Percentiles rank a stretch among this genome's conserved stretches.
phyloP scores from a whole-genome alignment of 37 sponge, comb jelly and placozoan species.

The Beroe ovata region DNA sequence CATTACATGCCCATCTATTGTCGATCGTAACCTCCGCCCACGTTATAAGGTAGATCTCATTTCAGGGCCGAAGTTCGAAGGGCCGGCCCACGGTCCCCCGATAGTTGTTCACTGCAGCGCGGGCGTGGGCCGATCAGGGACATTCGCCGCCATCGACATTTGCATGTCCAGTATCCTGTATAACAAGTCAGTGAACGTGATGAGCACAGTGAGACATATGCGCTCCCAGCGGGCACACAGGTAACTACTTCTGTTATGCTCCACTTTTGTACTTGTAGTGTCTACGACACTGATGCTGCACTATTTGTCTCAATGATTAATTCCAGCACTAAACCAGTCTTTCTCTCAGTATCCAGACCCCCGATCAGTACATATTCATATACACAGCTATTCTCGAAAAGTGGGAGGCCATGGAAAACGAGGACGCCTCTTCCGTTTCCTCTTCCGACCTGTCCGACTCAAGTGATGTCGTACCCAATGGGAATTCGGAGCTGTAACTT shows the following conservation, averaged over 20 bases:
- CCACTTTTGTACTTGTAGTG: no score
- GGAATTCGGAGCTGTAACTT: not conserved
- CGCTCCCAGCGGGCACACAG: conserved; percentile 42
- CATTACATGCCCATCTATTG: no score
- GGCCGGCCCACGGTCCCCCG: conserved; percentile 39
- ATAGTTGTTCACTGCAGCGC: conserved; percentile 61
- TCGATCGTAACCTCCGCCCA: not conserved
- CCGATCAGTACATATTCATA: conserved; percentile 45
- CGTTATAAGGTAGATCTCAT: not conserved
- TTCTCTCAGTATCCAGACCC: conserved; percentile 49
- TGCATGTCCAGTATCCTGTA: conserved; percentile 45
- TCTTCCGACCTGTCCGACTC: conserved; percentile 24
- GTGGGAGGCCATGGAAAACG: conserved; percentile 55
- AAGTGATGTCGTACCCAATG: not conserved
- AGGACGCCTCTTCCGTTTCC: conserved; percentile 31
- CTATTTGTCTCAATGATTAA: not conserved
- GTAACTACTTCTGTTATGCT: no score
- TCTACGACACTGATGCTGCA: no score
- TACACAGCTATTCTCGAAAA: conserved; percentile 20
- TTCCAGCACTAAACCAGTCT: not conserved
- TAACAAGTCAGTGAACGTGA: conserved; percentile 25
- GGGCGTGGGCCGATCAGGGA: conserved; percentile 41
- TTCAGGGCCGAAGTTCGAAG: conserved; percentile 52
- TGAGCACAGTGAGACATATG: conserved; percentile 23
- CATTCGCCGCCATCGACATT: conserved; percentile 36